Conservation (phyloP, 2,888 invertebrate genomes). For the Pandemis heparana region DNA sequence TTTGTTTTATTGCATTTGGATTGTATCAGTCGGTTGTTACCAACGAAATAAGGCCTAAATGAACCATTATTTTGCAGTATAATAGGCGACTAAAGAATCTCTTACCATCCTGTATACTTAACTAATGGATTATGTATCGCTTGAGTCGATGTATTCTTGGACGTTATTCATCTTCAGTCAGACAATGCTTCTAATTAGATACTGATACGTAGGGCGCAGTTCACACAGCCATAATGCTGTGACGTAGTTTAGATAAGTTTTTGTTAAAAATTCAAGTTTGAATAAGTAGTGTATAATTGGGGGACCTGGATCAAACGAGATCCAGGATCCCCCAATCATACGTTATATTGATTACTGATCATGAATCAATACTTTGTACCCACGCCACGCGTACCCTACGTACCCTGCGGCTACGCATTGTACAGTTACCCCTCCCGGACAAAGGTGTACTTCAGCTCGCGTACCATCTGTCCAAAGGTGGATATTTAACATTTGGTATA, state of each 20-base stretch:
- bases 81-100: too few relatives aligned
- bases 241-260: too few relatives aligned
- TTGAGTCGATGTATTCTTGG: conserved; percentile 3
- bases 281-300: too few relatives aligned
- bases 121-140: background rate
- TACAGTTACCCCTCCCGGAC: conserved; percentile 12
- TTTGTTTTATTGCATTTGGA: conserved; percentile 20
- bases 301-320: too few relatives aligned
- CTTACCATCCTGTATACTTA: too few relatives aligned
- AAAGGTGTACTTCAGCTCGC: conserved; percentile 16
- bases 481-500: conserved; percentile 1
- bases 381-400: conserved; percentile 10
- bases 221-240: background rate
- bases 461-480: conserved; percentile 38
- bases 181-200: conserved; percentile 38
- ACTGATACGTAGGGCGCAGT: conserved; percentile 11
- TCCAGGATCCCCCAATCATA: too few relatives aligned
- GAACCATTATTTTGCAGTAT: too few relatives aligned
- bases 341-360: too few relatives aligned
- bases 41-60: background rate
- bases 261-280: too few relatives aligned
- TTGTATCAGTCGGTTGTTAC: conserved; percentile 20
- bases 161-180: conserved; percentile 26
- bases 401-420: conserved; percentile 15
- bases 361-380: conserved; percentile 13